Evolutionary conservation across 1,140 invertebrate species (phyloP), one percentile per base, ranked within the genome.

Genomic region (Platyura marginata): DNA sequence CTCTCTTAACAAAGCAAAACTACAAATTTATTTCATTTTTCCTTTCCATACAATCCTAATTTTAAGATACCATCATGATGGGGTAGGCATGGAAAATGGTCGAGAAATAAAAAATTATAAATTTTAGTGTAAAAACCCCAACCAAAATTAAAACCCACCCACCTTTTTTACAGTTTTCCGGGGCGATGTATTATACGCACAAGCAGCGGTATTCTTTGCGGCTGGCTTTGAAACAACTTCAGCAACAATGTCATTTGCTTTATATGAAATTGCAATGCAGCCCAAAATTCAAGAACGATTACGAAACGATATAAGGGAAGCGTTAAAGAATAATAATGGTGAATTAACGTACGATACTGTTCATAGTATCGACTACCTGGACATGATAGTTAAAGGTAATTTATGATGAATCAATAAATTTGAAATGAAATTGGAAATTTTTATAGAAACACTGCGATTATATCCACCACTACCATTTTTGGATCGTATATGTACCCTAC

Each of bases 191-290:
- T 55, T 79, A 2, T 49, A 67, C 2, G 66, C 69, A 0, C 71
- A 78, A 49, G 63, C 66, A 9, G 54, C 71, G 1, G 37, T 73
- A 2, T 78, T 79, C 46, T 71, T 75, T 47, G 45, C 65, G 8
- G 77, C 65, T 37, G 77, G 75, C 2, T 79, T 70, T 47, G 75
- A 77, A 51, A 76, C 74, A 0, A 67, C 70, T 0, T 59, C 71
- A 1, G 67, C 65, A 0, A 60, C 68, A 1, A 52, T 78, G 22
- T 53, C 65, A 0, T 73, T 72, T 45, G 54, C 68, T 0, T 48
- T 72, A 2, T 67, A 67, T 38, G 68, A 71, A 44, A 49, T 82
- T 21, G 72, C 78, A 3, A 48, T 62, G 15, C 52, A 79, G 45
- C 69, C 59, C 1, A 55, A 67, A 0, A 49, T 74, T 8, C 77